phyloP scores from a whole-genome alignment of 2,113 vertebrate species.

The Zeus faber region DNA sequence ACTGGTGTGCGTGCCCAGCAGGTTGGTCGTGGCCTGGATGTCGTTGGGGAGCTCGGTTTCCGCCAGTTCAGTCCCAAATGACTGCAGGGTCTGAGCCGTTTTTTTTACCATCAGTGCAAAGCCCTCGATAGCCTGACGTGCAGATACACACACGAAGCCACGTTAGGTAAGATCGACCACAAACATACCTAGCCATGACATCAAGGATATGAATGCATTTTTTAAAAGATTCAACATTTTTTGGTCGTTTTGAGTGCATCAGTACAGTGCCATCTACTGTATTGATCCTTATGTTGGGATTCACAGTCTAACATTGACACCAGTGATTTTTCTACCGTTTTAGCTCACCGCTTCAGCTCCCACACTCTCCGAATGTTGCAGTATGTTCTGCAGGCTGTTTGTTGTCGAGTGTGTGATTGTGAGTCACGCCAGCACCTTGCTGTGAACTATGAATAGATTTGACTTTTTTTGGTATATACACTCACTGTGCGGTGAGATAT shows the following conservation, averaged over 20 bases:
- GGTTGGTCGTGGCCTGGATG: slow-evolving; percentile 80
- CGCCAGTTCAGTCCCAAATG: slow-evolving; percentile 91
- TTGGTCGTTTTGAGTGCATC: no score
- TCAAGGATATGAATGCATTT: no score
- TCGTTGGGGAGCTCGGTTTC: slow-evolving; percentile 95
- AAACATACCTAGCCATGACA: neutral
- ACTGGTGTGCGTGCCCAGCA: slow-evolving; percentile 82
- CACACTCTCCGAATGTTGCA: neutral
- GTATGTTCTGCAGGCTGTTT: neutral
- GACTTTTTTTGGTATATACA: neutral
- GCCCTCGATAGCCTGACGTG: slow-evolving; percentile 87
- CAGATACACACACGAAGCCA: neutral
- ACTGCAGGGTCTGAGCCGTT: slow-evolving; percentile 90
- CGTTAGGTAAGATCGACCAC: no score
- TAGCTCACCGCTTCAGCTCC: no score
- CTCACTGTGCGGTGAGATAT: slow-evolving; percentile 89
- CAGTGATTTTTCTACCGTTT: no score
- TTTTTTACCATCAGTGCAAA: slow-evolving; percentile 95
- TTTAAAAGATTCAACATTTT: no score
- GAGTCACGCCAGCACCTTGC: no score
- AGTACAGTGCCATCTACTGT: no score
- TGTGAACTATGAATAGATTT: neutral
- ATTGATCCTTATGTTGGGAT: no score
- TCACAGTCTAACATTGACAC: no score
- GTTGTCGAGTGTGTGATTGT: neutral